Evolutionary conservation across 2,888 invertebrate species (phyloP).

Genomic region (Hylaea fasciaria): DNA sequence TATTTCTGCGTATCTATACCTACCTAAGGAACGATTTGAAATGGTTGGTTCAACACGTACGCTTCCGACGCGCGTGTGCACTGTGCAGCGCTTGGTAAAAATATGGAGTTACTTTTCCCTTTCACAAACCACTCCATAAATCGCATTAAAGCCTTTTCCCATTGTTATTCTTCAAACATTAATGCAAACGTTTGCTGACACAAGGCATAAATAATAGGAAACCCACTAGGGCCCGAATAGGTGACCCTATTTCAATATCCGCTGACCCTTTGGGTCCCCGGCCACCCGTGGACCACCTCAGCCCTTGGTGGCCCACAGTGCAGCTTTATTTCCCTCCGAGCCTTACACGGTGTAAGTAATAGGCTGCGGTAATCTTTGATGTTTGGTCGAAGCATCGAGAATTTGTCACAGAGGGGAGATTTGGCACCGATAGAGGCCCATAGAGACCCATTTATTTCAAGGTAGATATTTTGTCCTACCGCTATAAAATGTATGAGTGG

Average conservation of each 20-base stretch:
- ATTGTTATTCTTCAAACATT: slow-evolving; percentile 31
- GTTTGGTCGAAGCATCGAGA: slow-evolving; percentile 37
- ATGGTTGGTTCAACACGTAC: too few relatives aligned
- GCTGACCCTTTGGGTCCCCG: slow-evolving; percentile 36
- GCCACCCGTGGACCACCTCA: slow-evolving; percentile 16
- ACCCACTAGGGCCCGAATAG: slow-evolving; percentile 32
- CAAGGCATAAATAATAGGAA: slow-evolving; percentile 43
- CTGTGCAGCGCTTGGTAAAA: too few relatives aligned
- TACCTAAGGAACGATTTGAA: too few relatives aligned
- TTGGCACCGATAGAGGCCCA: too few relatives aligned
- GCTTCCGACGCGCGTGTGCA: too few relatives aligned
- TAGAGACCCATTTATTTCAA: too few relatives aligned
- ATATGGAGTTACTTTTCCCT: too few relatives aligned
- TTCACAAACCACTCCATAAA: slow-evolving; percentile 2
- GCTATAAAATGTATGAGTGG: too few relatives aligned
- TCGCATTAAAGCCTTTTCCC: slow-evolving; percentile 17
- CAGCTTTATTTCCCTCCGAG: slow-evolving; percentile 42
- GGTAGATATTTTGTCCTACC: too few relatives aligned
- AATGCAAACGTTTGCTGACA: slow-evolving; percentile 40
- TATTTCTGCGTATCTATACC: too few relatives aligned
- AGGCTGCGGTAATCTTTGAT: slow-evolving; percentile 42
- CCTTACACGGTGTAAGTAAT: slow-evolving; percentile 43
- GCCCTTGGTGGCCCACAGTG: slow-evolving; percentile 21
- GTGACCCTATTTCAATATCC: slow-evolving; percentile 45
- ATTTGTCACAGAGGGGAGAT: neutral